Conservation (phyloP, 2,888 invertebrate species). For the Tenthredo amoena region DNA sequence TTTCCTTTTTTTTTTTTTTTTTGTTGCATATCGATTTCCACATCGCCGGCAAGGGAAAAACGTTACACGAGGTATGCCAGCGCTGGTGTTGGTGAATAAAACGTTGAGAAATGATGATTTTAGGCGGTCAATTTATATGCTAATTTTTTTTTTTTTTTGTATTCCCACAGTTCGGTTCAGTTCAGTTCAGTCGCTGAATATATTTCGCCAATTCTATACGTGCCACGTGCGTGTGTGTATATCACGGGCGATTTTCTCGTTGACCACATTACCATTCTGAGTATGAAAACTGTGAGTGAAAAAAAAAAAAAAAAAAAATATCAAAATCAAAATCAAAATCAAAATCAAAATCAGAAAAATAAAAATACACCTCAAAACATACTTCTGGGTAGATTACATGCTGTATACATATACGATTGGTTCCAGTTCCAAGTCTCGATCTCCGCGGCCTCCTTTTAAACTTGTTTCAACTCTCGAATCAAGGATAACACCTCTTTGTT, state of each 20-base stretch:
- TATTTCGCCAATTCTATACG: not conserved
- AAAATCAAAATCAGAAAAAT: too few species aligned
- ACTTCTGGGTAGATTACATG: not conserved
- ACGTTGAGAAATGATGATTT: constrained; percentile 31
- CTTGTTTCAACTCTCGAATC: not conserved
- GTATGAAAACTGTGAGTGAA: not conserved
- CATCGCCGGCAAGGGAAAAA: not conserved
- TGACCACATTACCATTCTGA: not conserved
- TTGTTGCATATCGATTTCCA: not conserved
- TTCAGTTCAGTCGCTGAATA: not conserved
- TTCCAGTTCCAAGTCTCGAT: not conserved
- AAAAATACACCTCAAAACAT: not conserved
- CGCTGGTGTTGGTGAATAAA: not conserved
- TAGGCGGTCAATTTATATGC: constrained; percentile 32
- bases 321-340: too few species aligned
- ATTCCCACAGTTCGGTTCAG: not conserved
- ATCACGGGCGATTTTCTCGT: not conserved
- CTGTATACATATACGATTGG: too few species aligned
- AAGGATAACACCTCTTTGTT: constrained; percentile 16
- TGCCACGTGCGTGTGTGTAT: not conserved
- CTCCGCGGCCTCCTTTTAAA: constrained; percentile 28
- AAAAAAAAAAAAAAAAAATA: not conserved
- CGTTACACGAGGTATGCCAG: not conserved
- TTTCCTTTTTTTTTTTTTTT: not conserved
- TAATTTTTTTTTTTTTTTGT: constrained; percentile 22